Base-by-base conservation (phyloP, 2,888 invertebrate species). In the Onchidella celtica region DNA sequence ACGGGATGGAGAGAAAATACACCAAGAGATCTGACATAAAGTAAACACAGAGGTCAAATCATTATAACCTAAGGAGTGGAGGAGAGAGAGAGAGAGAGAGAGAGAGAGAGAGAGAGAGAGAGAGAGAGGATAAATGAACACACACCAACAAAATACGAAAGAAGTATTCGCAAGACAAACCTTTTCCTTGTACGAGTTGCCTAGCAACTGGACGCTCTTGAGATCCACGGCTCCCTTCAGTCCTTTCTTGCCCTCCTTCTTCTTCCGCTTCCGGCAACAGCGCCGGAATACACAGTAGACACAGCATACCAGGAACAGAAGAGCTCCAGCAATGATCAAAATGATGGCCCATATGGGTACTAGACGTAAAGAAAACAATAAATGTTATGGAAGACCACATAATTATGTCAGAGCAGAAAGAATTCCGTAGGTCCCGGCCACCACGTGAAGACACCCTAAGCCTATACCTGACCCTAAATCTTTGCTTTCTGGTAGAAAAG, bases 101-200 rank as follows among this genome's bases (percentile, higher is more conserved):
- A 0, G 2, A 4, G 36, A 34, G 36, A 74, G 68, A 40, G 9
- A 29, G 1, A 69, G 40, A 69, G 29, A 29, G 17, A 40, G 1
- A 69, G 1, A 0, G 14, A 6, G 17, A 66, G n/a, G n/a, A n/a
- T n/a, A n/a, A n/a, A n/a, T n/a, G n/a, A n/a, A n/a, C n/a, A n/a
- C n/a, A n/a, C n/a, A n/a, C n/a, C n/a, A n/a, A n/a, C n/a, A n/a
- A n/a, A n/a, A n/a, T n/a, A n/a, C n/a, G n/a, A n/a, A n/a, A n/a
- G n/a, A n/a, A n/a, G n/a, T n/a, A n/a, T n/a, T n/a, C n/a, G 17
- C 47, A 47, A 17, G 47, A 47, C 86, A 72, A 95, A 98, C 98
- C 96, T 98, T 98, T 95, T 99, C 98, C 94, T 99, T 99, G 95
- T 98, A 98, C 84, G 98, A 97, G 90, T 97, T 97, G 91, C 98